phyloP scores from a whole-genome alignment of 2,113 vertebrate species.

The Cheilinus undulatus region DNA sequence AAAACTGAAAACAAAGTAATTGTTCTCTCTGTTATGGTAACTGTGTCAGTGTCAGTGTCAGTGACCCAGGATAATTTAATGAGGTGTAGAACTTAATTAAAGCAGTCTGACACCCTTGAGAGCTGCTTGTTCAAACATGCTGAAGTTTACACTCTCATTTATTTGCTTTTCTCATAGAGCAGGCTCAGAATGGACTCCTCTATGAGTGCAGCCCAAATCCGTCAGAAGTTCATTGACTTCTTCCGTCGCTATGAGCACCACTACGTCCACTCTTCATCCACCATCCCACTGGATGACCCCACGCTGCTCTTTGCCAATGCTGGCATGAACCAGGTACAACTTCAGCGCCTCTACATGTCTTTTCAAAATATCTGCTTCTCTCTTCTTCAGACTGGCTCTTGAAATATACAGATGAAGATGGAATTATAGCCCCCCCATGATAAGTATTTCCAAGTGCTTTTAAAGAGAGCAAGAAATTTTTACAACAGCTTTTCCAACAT shows the following conservation, averaged over 20 bases:
- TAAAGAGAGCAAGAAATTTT: too few species aligned
- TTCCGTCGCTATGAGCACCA: constrained; percentile 89
- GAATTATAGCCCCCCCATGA: too few species aligned
- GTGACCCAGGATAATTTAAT: constrained; percentile 7
- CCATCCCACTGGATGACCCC: constrained; percentile 94
- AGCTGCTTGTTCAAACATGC: neutral
- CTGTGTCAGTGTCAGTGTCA: neutral
- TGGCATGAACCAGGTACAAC: constrained; percentile 96
- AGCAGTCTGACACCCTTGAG: neutral
- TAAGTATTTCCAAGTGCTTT: too few species aligned
- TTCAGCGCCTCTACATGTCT: rapidly evolving
- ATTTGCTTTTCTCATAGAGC: constrained; percentile 36
- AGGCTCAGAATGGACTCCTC: constrained; percentile 86
- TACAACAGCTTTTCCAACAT: too few species aligned
- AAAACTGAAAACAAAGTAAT: too few species aligned
- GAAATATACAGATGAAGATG: too few species aligned
- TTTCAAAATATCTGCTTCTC: neutral
- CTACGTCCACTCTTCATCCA: constrained; percentile 95
- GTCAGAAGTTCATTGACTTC: constrained; percentile 94
- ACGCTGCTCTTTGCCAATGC: constrained; percentile 98
- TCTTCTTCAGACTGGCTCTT: neutral
- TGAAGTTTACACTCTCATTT: neutral
- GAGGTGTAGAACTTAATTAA: neutral
- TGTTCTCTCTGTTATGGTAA: too few species aligned
- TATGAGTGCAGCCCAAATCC: constrained; percentile 91